Evolutionary conservation across 2,888 invertebrate genomes (phyloP), one percentile per base, ranked within the genome.

Genomic region (Carabus problematicus): DNA sequence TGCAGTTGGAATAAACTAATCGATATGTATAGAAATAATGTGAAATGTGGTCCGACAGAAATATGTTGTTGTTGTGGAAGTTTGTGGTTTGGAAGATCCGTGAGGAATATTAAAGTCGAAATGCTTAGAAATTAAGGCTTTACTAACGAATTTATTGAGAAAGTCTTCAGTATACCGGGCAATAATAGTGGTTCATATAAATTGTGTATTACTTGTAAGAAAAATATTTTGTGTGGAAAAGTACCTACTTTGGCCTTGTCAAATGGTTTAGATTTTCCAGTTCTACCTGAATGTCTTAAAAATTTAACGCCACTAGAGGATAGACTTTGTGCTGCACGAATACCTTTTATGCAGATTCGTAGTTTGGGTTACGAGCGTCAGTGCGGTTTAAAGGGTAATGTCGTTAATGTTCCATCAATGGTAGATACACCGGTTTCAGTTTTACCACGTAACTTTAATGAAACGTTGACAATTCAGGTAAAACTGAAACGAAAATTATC

Each of bases 351-450:
- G 60, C 71, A 73, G 70, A 74, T 73, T 49, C 63, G 70, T 11
- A 47, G 41, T 8, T 42, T 61, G 60, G 73, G 75, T 59, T 71
- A 71, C 60, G 74, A 72, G 62, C 71, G 40, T 55, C 74, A 75
- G 66, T 72, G 72, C 70, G 73, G 73, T 55, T 47, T 74, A 11
- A 61, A 58, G 64, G 75, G 73, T 8, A 39, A 59, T 40, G 59
- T 59, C 2, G 64, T 74, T 0, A 75, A 75, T 60, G 72, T 75
- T 12, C 72, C 74, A 39, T 71, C 73, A 12, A 52, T 66, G 29
- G 54, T 74, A 29, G 71, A 72, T 43, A 72, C 40, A 41, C 72
- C 70, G 43, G 70, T 73, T 6, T 55, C 61, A 45, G 56, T 64
- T 8, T 58, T 74, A 39, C 73, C 74, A 2, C 49, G 73, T 18